phyloP scores from a whole-genome alignment of 2,113 vertebrate species.

The Neolamprologus brichardi region DNA sequence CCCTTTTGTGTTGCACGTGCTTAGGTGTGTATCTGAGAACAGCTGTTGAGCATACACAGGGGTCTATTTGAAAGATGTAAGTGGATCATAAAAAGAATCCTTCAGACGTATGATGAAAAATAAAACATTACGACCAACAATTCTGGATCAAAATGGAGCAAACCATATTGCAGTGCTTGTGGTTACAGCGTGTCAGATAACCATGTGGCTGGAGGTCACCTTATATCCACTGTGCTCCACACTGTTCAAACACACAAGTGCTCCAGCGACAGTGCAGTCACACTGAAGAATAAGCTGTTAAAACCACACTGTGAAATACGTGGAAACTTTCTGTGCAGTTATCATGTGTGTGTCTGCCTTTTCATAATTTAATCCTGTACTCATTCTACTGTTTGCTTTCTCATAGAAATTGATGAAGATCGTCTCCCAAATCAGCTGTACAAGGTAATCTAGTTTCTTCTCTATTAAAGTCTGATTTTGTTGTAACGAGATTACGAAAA shows the following conservation, averaged over 20 bases:
- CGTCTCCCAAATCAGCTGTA: conserved; percentile 82
- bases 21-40: neutral
- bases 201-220: conserved; percentile 23
- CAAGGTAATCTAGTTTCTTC: conserved; percentile 71
- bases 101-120: neutral
- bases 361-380: neutral
- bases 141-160: neutral
- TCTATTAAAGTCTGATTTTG: neutral
- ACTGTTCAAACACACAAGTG: neutral
- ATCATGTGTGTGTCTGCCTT: neutral
- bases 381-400: neutral
- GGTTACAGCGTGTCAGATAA: neutral
- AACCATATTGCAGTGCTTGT: neutral
- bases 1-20: neutral
- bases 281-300: neutral
- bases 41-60: neutral
- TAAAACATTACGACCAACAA: neutral
- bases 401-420: conserved; percentile 86
- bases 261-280: neutral
- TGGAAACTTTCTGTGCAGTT: neutral
- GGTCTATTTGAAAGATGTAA: neutral
- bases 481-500: neutral
- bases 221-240: neutral
- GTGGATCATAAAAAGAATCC: neutral
- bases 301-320: neutral